Evolutionary conservation across 2,113 vertebrate genomes (phyloP).

Genomic region (Cyrtonyx montezumae): DNA sequence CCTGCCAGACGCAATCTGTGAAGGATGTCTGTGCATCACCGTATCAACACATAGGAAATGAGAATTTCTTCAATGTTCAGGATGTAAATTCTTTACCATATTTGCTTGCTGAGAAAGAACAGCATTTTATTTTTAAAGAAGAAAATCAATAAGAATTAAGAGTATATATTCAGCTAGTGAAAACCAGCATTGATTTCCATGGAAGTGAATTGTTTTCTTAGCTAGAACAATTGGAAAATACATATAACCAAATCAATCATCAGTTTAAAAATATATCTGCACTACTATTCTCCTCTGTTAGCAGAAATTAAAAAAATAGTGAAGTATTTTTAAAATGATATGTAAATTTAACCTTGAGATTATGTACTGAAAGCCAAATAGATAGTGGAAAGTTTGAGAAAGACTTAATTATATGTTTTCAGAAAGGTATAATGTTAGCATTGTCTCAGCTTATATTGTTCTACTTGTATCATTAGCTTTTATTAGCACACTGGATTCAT

Average conservation of each 20-base stretch:
- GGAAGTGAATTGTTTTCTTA: neutral
- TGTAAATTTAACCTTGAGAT: constrained; percentile 14
- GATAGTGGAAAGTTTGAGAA: neutral
- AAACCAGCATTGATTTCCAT: neutral
- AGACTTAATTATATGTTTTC: constrained; percentile 31
- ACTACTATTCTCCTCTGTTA: neutral
- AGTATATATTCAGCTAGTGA: neutral
- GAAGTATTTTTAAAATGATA: neutral
- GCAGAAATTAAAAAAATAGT: neutral
- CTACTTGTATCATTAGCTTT: constrained; percentile 67
- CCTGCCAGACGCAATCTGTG: neutral
- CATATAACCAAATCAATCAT: neutral
- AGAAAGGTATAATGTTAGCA: constrained; percentile 40
- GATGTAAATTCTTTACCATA: neutral
- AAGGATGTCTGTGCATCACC: neutral
- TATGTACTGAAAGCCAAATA: neutral
- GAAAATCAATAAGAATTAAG: neutral
- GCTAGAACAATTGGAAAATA: neutral
- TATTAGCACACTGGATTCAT: constrained; percentile 58
- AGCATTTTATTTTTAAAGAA: neutral
- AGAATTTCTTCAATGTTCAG: neutral
- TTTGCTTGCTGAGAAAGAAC: neutral
- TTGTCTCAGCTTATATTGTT: constrained; percentile 53
- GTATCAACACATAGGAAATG: neutral
- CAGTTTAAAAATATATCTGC: neutral